Conservation (phyloP, 37 sponge, comb jelly and placozoan genomes). For the Aphrocallistes beatrix region DNA sequence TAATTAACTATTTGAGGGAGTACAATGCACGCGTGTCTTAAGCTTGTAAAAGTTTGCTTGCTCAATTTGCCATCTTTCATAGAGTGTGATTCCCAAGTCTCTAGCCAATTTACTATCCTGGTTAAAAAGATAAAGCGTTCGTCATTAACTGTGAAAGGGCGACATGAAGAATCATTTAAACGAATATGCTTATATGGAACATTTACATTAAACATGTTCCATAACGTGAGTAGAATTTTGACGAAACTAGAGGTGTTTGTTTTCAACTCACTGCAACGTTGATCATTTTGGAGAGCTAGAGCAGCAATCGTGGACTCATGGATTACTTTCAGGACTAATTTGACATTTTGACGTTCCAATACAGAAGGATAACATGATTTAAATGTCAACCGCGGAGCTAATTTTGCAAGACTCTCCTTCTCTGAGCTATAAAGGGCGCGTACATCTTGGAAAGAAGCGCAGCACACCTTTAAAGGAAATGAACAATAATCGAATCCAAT, state of each 20-base stretch:
- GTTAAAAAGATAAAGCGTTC: not conserved
- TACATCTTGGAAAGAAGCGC: too few species aligned
- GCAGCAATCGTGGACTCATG: conserved; percentile 4
- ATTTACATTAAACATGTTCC: conserved; percentile 4
- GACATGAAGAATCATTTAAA: not conserved
- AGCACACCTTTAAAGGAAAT: too few species aligned
- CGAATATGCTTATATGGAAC: not conserved
- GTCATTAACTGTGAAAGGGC: not conserved
- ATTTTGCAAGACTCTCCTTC: too few species aligned
- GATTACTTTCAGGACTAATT: not conserved
- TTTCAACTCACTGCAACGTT: not conserved
- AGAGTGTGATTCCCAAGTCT: not conserved
- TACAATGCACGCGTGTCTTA: not conserved
- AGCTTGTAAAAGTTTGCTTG: conserved; percentile 5
- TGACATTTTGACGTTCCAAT: not conserved
- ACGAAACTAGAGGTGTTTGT: not conserved
- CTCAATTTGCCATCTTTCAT: not conserved
- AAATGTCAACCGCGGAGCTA: conserved; percentile 4
- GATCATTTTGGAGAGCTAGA: not conserved
- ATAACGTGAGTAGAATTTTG: not conserved
- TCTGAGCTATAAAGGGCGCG: too few species aligned
- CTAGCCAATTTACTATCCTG: not conserved
- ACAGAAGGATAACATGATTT: not conserved
- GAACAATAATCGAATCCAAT: too few species aligned
- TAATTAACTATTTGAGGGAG: not conserved